Conservation (phyloP, 2,113 vertebrate genomes). For the Myxocyprinus asiaticus region DNA sequence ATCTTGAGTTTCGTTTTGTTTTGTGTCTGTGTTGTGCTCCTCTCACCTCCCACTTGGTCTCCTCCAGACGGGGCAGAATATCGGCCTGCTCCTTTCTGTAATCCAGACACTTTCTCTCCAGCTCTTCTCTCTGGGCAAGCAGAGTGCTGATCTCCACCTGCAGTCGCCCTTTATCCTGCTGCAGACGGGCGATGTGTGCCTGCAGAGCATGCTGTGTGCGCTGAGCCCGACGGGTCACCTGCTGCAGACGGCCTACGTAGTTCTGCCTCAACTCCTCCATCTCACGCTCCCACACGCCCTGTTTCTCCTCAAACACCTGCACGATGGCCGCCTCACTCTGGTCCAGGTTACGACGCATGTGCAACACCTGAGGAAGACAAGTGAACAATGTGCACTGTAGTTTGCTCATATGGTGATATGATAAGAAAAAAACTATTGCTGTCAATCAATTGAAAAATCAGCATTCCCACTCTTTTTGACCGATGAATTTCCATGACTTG, state of each 20-base stretch:
- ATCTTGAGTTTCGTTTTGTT: neutral
- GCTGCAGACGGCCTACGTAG: constrained; percentile 92
- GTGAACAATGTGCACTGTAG: too few species aligned
- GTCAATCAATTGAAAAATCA: too few species aligned
- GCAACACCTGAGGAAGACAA: constrained; percentile 77
- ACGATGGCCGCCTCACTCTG: constrained; percentile 96
- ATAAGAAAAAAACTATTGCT: too few species aligned
- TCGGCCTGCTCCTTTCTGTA: constrained; percentile 98
- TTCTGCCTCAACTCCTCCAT: constrained; percentile 96
- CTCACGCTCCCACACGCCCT: constrained; percentile 95
- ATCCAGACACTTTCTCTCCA: constrained; percentile 94
- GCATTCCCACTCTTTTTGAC: too few species aligned
- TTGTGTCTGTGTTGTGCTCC: neutral
- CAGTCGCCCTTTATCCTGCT: constrained; percentile 94
- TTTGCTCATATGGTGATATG: too few species aligned
- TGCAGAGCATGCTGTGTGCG: constrained; percentile 93
- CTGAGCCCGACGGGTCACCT: constrained; percentile 92
- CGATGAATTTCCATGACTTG: too few species aligned
- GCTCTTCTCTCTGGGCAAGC: constrained; percentile 90
- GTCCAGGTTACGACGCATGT: constrained; percentile 93
- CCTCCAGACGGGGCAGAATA: constrained; percentile 94
- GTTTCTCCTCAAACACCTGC: constrained; percentile 97
- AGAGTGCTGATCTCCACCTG: constrained; percentile 90
- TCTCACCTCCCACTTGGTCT: constrained; percentile 98
- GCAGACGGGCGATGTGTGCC: constrained; percentile 90